Conservation (phyloP, 2,797 vertebrate species). For the Phaenicophaeus curvirostris region DNA sequence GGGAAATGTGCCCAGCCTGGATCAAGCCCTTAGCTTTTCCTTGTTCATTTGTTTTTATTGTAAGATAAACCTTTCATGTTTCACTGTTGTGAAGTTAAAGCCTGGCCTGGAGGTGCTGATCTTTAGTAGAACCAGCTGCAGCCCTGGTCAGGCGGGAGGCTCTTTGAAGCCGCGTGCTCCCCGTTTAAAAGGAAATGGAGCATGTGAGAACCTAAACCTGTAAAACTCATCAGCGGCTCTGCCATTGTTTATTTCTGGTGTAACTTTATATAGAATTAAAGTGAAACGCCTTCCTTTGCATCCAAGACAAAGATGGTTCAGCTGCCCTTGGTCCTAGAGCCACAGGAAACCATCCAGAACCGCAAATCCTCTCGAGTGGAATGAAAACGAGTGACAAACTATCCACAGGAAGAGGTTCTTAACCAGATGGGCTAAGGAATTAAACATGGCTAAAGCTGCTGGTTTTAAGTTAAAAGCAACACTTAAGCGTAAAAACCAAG, state of each 20-base stretch:
- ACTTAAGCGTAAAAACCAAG: neutral
- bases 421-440: neutral
- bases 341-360: constrained; percentile 44
- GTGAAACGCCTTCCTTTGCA: neutral
- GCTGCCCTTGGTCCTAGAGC: constrained; percentile 31
- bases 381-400: constrained; percentile 31
- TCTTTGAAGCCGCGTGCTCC: constrained; percentile 70
- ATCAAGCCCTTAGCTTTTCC: constrained; percentile 62
- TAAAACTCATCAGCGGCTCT: constrained; percentile 62
- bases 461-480: neutral
- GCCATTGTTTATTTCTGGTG: constrained; percentile 64
- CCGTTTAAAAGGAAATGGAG: constrained; percentile 73
- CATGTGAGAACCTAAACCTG: constrained; percentile 72
- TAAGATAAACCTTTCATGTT: constrained; percentile 80
- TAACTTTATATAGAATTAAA: constrained; percentile 61
- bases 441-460: neutral
- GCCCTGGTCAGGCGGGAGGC: constrained; percentile 74
- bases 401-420: neutral
- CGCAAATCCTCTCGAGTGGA: constrained; percentile 40
- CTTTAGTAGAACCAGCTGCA: constrained; percentile 80
- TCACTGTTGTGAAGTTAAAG: constrained; percentile 76
- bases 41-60: constrained; percentile 77
- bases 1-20: constrained; percentile 53
- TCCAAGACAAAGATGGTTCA: neutral
- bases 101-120: constrained; percentile 76